Evolutionary conservation across 2,888 invertebrate genomes (phyloP).

Genomic region (Cryptocephalus primarius): DNA sequence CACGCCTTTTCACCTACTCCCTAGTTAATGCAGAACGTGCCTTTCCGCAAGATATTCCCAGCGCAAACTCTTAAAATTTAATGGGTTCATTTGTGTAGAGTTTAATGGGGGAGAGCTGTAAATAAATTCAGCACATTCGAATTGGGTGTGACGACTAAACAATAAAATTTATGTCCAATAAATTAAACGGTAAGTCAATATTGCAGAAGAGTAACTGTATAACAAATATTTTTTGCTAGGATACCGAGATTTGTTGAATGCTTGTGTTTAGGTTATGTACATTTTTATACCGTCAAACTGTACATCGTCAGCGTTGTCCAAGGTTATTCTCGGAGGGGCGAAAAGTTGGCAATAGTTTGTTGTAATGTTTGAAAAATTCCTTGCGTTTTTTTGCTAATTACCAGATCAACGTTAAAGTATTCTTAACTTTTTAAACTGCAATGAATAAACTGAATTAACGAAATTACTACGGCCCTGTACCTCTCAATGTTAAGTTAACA

Average conservation of each 20-base stretch:
- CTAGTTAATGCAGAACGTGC: too few relatives aligned
- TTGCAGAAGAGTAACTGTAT: conserved; percentile 9
- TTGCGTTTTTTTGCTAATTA: too few relatives aligned
- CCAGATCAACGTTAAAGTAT: too few relatives aligned
- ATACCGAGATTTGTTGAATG: conserved; percentile 5
- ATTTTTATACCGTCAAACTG: conserved; percentile 8
- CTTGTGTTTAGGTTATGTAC: conserved; percentile 6
- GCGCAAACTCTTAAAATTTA: too few relatives aligned
- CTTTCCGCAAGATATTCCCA: too few relatives aligned
- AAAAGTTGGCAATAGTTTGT: neutral
- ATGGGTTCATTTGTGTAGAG: too few relatives aligned
- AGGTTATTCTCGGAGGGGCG: conserved; percentile 7
- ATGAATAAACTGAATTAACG: too few relatives aligned
- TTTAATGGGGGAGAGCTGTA: neutral
- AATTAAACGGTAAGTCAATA: conserved; percentile 13
- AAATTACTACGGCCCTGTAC: too few relatives aligned
- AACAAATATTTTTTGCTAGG: conserved; percentile 18
- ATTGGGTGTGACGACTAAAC: conserved; percentile 19
- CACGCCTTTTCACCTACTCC: too few relatives aligned
- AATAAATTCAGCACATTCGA: conserved; percentile 12
- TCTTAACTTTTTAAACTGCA: too few relatives aligned
- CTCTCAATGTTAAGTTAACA: too few relatives aligned
- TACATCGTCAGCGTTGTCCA: conserved; percentile 7
- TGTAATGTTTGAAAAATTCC: too few relatives aligned
- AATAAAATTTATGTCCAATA: conserved; percentile 18